Evolutionary conservation across 2,888 invertebrate genomes (phyloP).

Genomic region (Scaptodrosophila latifasciaeformis): DNA sequence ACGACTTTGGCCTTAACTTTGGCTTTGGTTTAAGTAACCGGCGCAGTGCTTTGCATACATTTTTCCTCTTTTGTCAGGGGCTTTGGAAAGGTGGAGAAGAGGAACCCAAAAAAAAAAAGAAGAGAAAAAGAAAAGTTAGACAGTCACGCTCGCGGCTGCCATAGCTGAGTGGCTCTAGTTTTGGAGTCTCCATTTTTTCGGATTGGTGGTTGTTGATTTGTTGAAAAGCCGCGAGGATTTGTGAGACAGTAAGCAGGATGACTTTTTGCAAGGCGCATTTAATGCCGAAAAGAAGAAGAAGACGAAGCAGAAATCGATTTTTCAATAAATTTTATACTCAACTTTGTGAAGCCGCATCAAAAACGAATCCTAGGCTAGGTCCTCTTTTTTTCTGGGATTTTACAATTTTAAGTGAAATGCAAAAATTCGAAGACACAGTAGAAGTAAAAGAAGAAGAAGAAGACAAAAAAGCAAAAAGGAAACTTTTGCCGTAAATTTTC

Average conservation of each 20-base stretch:
- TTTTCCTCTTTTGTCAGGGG: constrained; percentile 21
- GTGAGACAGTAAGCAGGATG: constrained; percentile 51
- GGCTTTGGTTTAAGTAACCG: constrained; percentile 63
- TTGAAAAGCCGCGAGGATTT: constrained; percentile 66
- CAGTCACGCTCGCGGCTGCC: constrained; percentile 58
- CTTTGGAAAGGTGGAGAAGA: background rate
- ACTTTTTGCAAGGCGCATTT: constrained; percentile 42
- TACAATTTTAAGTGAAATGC: constrained; percentile 53
- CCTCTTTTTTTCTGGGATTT: background rate
- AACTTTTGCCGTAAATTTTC: constrained; percentile 66
- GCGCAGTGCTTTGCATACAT: constrained; percentile 64
- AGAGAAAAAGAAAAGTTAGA: constrained; percentile 50
- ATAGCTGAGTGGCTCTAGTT: no score
- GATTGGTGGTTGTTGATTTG: constrained; percentile 52
- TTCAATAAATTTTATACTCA: constrained; percentile 55
- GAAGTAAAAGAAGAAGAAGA: no score
- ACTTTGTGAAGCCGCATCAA: background rate
- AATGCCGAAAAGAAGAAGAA: no score
- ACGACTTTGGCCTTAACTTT: no score
- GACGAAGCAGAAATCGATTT: constrained; percentile 63
- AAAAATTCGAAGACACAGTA: constrained; percentile 26
- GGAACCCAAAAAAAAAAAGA: no score
- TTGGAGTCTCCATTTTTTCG: background rate
- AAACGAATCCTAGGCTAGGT: constrained; percentile 1
- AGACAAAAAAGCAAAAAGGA: constrained; percentile 24